These are phyloP conservation scores for Ochotona princeps DNA, from an alignment of 2,113 vertebrate species.

Conservation along the genomic window DNA sequence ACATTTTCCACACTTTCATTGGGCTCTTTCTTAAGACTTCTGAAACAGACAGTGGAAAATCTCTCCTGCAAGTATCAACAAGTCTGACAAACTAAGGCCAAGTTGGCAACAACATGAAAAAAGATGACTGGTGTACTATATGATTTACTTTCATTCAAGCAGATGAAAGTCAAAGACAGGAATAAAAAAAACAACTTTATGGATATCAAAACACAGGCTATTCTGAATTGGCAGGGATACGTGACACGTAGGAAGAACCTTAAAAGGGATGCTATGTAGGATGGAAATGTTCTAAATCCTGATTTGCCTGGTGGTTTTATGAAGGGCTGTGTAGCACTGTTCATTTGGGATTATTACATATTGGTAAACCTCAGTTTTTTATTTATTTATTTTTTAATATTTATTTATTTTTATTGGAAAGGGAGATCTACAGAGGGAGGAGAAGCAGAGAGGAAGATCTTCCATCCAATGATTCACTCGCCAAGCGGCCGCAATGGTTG, in stretches of 20 bases:
- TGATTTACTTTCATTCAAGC: not conserved
- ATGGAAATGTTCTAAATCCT: constrained; percentile 32
- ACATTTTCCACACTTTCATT: not conserved
- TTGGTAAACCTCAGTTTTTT: not conserved
- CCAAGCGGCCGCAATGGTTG: too few relatives aligned
- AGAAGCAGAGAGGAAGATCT: too few relatives aligned
- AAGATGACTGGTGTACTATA: not conserved
- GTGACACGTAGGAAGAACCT: not conserved
- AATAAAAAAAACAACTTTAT: not conserved
- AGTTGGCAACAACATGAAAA: not conserved
- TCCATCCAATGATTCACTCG: too few relatives aligned
- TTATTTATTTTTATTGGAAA: too few relatives aligned
- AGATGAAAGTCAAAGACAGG: constrained; percentile 23
- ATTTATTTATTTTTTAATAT: too few relatives aligned
- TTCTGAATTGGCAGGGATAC: not conserved
- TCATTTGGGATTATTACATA: not conserved
- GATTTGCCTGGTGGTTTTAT: not conserved
- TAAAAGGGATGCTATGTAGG: not conserved
- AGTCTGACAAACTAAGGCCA: constrained; percentile 24
- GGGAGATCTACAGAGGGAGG: too few relatives aligned
- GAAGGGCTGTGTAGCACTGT: not conserved
- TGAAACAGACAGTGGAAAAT: constrained; percentile 10
- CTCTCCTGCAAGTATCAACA: constrained; percentile 32
- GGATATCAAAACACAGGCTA: constrained; percentile 12
- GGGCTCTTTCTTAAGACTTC: constrained; percentile 5